Percentiles rank a stretch among this genome's conserved stretches.
phyloP scores from a whole-genome alignment of 2,113 vertebrate species.

The Rousettus leschenaultii region DNA sequence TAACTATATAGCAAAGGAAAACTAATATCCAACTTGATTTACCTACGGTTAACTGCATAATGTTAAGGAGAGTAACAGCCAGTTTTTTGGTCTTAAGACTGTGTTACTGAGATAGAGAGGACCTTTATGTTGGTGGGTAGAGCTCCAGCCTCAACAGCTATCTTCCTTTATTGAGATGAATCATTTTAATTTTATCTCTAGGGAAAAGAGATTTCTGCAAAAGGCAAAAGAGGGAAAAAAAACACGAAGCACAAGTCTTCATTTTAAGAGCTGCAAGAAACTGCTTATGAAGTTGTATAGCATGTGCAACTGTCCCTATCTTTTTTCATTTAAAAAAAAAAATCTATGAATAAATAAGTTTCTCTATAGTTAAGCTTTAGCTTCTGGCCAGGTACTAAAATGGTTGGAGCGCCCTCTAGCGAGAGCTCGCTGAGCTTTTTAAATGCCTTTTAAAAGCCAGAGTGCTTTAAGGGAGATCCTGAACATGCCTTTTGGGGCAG shows the following conservation, averaged over 20 bases:
- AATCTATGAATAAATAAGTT: neutral
- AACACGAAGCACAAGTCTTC: conserved; percentile 1
- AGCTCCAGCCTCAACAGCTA: neutral
- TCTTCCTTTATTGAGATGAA: conserved; percentile 23
- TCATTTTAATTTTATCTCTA: conserved; percentile 29
- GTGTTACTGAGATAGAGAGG: neutral
- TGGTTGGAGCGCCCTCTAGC: conserved; percentile 65
- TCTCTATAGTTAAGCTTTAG: neutral
- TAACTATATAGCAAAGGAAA: conserved; percentile 15
- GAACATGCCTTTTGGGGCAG: neutral
- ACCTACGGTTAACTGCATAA: neutral
- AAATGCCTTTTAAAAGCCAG: conserved; percentile 9
- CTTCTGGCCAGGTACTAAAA: neutral
- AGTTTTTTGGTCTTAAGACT: neutral
- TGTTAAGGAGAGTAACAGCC: neutral
- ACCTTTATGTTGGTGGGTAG: neutral
- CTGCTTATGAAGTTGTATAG: conserved; percentile 4
- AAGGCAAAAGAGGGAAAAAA: neutral
- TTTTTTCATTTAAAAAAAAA: neutral
- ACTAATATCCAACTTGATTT: neutral
- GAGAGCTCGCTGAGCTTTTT: neutral
- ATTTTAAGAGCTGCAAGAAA: conserved; percentile 3
- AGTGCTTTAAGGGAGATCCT: neutral
- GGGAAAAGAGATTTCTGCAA: conserved; percentile 20
- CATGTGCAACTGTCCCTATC: neutral